Evolutionary conservation across 2,113 vertebrate species (phyloP).

Genomic region (Bolborhynchus lineola): DNA sequence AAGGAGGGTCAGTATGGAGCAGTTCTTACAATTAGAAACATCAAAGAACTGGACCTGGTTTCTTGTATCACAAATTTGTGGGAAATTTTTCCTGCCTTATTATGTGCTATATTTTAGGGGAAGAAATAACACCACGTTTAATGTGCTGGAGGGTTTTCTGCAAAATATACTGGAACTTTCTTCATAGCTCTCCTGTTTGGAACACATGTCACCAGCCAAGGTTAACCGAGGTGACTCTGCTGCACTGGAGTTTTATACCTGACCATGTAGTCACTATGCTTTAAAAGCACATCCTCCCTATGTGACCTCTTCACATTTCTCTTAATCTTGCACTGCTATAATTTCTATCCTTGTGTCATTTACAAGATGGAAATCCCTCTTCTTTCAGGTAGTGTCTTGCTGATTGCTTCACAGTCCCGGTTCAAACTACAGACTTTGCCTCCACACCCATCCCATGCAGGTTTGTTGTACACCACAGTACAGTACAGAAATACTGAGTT

Average conservation of each 20-base stretch:
- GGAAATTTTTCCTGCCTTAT: neutral
- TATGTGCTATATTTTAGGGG: neutral
- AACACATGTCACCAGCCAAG: neutral
- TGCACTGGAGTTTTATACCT: neutral
- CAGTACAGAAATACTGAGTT: neutral
- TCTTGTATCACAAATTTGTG: neutral
- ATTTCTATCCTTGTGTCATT: neutral
- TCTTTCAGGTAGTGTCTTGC: neutral
- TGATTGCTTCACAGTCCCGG: neutral
- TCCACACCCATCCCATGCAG: neutral
- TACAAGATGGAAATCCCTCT: neutral
- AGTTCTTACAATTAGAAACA: neutral
- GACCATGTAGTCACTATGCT: neutral
- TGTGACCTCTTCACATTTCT: neutral
- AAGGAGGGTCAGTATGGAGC: accelerated
- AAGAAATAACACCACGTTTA: neutral
- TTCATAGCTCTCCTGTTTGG: neutral
- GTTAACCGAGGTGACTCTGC: neutral
- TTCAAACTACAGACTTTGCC: neutral
- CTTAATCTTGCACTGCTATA: neutral
- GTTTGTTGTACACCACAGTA: neutral
- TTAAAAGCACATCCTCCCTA: neutral
- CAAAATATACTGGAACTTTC: neutral
- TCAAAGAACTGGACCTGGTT: neutral
- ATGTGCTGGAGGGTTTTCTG: neutral